Base-by-base conservation (phyloP, 2,888 invertebrate species). In the Pyrrhosoma nymphula region DNA sequence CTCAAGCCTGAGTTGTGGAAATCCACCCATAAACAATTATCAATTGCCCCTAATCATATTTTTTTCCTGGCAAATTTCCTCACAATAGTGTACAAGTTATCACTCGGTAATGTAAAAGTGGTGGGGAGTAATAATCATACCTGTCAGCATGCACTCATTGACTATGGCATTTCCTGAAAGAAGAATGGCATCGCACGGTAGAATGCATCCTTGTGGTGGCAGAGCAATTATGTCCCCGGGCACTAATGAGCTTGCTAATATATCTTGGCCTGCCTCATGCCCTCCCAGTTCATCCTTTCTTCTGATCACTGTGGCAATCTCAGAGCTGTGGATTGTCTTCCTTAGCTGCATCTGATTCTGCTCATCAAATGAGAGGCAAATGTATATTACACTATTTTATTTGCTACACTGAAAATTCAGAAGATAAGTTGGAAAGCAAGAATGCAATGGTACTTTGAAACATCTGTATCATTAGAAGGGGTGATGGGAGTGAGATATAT, bases 101-200 rank as follows among this genome's bases (percentile, higher is more conserved):
- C 47, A 2, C 47, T 47, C 8, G 47, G 47, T 47, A 47, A 4
- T 8, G 47, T 47, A 47, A 47, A 60, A 8, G 20, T 60, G 16
- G 60, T 60, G 16, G 20, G 60, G 12, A 20, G 20, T 2, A 60
- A 60, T 4, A 16, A 60, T 60, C 60, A 96, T 96, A 98, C 98
- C 99, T 95, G 99, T 99, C 4, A 99, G 98, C 99, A 99, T 99
- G 95, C 99, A 99, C 97, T 99, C 99, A 96, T 99, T 99, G 55
- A 99, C 97, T 96, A 99, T 99, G 96, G 99, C 99, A 96, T 98
- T 98, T 26, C 99, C 99, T 8, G 98, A 97, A 0, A 99, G 97
- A 55, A 99, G 97, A 0, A 98, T 98, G 0, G 99, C 99, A 97
- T 99, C 99, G 97, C 99, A 99, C 95, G 98, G 98, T 98, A 99